phyloP scores from a whole-genome alignment of 2,113 vertebrate species.

The Alethe diademata region DNA sequence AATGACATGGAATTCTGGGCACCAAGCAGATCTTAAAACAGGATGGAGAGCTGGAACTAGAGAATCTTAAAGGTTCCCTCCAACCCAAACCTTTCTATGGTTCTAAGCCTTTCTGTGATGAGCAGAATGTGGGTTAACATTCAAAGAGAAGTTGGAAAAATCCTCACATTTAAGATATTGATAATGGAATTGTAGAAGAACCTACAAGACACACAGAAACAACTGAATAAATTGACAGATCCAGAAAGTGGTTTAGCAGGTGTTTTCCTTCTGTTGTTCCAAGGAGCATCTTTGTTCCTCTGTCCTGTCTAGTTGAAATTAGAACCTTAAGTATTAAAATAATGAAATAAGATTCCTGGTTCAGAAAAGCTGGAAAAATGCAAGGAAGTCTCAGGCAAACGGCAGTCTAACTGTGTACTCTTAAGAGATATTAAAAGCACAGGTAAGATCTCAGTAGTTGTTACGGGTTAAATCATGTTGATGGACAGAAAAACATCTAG shows the following conservation, averaged over 20 bases:
- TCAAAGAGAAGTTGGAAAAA: not conserved
- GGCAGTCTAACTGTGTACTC: not conserved
- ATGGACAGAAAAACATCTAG: not conserved
- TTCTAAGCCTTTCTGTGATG: not conserved
- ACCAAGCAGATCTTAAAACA: not conserved
- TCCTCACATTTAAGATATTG: not conserved
- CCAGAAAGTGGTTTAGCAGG: not conserved
- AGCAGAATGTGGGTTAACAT: not conserved
- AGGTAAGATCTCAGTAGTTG: not conserved
- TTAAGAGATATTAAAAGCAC: not conserved
- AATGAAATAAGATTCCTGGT: not conserved
- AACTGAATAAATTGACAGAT: not conserved
- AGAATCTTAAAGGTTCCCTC: too few species aligned
- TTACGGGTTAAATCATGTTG: not conserved
- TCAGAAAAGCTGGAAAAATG: not conserved
- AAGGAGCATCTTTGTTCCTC: not conserved
- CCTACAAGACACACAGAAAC: not conserved
- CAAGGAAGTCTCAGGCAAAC: not conserved
- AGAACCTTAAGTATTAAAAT: not conserved
- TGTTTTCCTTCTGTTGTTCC: not conserved
- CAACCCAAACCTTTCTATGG: fast-evolving
- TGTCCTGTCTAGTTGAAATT: not conserved
- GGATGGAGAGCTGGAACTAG: not conserved
- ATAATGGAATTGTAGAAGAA: not conserved
- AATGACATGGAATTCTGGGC: not conserved